Base-by-base conservation (phyloP, 1,140 invertebrate species). In the Camponotus vicinus region DNA sequence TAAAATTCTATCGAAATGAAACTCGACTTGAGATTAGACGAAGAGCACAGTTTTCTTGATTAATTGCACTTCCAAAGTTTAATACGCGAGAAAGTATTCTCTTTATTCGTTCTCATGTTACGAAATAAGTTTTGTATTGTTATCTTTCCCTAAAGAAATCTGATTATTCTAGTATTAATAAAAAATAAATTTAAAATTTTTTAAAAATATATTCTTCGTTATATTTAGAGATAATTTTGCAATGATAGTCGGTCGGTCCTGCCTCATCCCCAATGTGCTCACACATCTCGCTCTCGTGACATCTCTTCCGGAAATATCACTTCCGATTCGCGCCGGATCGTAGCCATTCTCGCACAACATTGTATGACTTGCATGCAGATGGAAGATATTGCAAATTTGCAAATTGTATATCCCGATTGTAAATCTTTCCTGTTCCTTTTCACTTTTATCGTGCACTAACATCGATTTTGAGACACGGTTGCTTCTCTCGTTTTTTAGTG, bases 371-470 rank as follows among this genome's bases (percentile, higher is more conserved):
- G 67, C 89, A 90, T 83, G 89, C 61, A 76, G 86, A 83, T 92
- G 91, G 91, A 52, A 18, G 9, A 45, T 13, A 93, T 92, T 91
- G 88, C 85, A 92, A 92, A 93, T 91, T 92, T 90, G 86, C 92
- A 79, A 91, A 90, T 93, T 92, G 90, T 89, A 88, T 86, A 87
- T 86, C 89, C 75, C 88, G 82, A 88, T 86, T 89, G 85, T 89
- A 90, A 92, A 92, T 85, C 82, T 79, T 86, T 73, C 79, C 86
- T 69, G 78, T 86, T 86, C 77, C 87, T 49, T n/a, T 34, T 5
- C 9, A 32, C 42, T 59, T 32, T 77, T 34, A 80, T 85, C 89
- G 34, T 42, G n/a, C 34, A 18, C 78, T 66, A 66, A 75, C 85
- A 57, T 64, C 80, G 59, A 85, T 80, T 79, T 40, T 49, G 57